Conservation (phyloP, 2,113 vertebrate genomes). For the Petroica traversi region DNA sequence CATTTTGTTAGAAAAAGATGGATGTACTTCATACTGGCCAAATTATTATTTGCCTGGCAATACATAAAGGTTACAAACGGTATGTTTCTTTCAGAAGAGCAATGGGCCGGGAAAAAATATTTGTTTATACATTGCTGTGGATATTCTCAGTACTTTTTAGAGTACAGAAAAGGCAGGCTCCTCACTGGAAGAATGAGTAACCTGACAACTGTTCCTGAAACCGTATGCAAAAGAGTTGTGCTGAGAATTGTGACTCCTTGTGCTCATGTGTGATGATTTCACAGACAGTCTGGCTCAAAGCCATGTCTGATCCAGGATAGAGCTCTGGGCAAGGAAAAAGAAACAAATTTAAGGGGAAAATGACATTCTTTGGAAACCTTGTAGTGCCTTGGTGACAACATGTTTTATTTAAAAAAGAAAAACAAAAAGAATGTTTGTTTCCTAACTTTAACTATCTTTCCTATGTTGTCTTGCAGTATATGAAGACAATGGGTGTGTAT, state of each 20-base stretch:
- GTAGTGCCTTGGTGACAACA: background rate
- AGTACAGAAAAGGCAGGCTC: background rate
- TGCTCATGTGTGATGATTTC: background rate
- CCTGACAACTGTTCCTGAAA: background rate
- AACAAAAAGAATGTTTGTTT: background rate
- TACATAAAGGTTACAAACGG: background rate
- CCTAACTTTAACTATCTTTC: background rate
- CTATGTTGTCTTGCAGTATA: slow-evolving; percentile 49
- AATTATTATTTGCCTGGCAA: background rate
- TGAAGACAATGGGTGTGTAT: slow-evolving; percentile 74
- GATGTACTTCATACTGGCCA: background rate
- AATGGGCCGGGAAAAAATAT: background rate
- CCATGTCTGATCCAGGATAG: fast-evolving
- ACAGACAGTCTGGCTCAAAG: background rate
- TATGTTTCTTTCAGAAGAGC: background rate
- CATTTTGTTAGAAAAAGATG: background rate
- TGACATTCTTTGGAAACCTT: background rate
- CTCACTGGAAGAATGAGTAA: background rate
- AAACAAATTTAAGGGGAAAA: background rate
- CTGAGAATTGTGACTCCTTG: background rate
- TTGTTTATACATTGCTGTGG: background rate
- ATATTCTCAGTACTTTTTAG: background rate
- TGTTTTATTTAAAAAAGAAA: background rate
- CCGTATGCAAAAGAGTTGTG: background rate
- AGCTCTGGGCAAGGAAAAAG: background rate